Evolutionary conservation across 2,797 vertebrate species (phyloP).

Genomic region (Pristis pectinata): DNA sequence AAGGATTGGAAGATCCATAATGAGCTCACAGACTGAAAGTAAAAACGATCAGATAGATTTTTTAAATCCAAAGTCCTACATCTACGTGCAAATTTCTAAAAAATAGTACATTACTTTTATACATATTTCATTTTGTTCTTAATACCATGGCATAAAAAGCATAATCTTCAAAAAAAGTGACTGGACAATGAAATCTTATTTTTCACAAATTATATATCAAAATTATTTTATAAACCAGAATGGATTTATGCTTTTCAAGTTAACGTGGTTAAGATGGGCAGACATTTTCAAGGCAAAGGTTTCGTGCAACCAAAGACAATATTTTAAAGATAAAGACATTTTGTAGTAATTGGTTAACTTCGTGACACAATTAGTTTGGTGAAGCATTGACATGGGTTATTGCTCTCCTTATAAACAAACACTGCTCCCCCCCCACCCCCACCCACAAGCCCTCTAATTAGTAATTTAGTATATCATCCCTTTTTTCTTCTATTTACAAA

Average conservation of each 20-base stretch:
- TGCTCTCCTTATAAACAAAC: not conserved
- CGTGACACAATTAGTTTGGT: not conserved
- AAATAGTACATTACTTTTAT: not conserved
- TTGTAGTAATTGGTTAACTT: not conserved
- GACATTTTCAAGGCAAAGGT: not conserved
- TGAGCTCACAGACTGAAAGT: conserved; percentile 23
- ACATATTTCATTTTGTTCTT: not conserved
- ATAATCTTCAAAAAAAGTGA: not conserved
- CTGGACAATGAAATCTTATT: not conserved
- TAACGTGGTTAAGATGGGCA: not conserved
- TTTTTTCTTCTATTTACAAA: not conserved
- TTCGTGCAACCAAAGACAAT: not conserved
- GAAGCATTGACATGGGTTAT: not conserved
- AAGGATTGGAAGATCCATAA: conserved; percentile 35
- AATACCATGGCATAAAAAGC: not conserved
- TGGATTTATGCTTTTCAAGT: not conserved
- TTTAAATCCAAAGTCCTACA: not conserved
- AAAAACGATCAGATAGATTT: not conserved
- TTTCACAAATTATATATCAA: not conserved
- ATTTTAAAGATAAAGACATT: not conserved
- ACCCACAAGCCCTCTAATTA: not conserved
- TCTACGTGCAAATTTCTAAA: not conserved
- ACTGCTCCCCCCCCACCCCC: not conserved
- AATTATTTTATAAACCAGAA: not conserved
- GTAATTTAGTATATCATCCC: no score